Conservation (phyloP, 2,113 vertebrate genomes). For the Alethe diademata region DNA sequence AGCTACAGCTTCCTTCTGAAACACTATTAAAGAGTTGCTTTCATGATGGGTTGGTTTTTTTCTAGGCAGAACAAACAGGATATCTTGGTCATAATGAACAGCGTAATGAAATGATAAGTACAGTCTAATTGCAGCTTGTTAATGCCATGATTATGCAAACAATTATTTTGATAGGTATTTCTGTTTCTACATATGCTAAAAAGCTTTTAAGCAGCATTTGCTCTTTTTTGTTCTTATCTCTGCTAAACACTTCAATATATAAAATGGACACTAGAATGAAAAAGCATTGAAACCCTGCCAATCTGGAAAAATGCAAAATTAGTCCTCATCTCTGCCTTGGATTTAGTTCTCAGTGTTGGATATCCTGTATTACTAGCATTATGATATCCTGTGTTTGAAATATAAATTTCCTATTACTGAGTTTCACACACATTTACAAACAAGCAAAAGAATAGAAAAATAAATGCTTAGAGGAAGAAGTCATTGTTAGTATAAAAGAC, state of each 20-base stretch:
- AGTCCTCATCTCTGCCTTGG: neutral
- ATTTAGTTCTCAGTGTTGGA: neutral
- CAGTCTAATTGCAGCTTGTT: neutral
- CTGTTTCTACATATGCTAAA: neutral
- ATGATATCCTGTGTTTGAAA: neutral
- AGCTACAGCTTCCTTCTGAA: slow-evolving; percentile 67
- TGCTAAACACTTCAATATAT: neutral
- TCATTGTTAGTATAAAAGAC: neutral
- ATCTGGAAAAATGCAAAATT: neutral
- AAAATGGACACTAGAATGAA: neutral
- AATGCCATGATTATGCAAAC: neutral
- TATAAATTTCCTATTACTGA: neutral
- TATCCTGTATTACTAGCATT: neutral
- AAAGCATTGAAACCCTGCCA: neutral
- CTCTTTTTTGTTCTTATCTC: neutral
- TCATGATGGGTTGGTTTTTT: neutral
- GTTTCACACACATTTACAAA: neutral
- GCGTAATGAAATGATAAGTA: slow-evolving; percentile 22
- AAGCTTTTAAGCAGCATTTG: neutral
- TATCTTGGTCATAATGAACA: slow-evolving; percentile 30
- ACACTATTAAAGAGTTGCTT: slow-evolving; percentile 29
- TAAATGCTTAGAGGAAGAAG: neutral
- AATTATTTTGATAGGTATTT: slow-evolving; percentile 9
- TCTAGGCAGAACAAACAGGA: slow-evolving; percentile 48
- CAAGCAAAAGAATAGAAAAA: neutral